phyloP scores from a whole-genome alignment of 2,797 vertebrate species.

The Pteropus rufus region DNA sequence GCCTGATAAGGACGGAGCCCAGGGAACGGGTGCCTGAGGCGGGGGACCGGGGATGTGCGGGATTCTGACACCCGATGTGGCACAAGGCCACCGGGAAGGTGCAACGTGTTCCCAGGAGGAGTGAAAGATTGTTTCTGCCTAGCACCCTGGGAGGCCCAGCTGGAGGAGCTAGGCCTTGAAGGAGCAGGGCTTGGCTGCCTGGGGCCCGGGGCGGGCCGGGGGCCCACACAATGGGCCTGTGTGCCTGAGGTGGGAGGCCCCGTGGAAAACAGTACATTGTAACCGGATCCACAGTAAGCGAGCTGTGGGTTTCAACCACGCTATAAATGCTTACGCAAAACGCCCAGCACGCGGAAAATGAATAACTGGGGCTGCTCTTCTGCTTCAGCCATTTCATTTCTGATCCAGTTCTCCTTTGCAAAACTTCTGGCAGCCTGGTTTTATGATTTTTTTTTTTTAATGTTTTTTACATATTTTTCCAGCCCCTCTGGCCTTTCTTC shows the following conservation, averaged over 20 bases:
- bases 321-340: neutral
- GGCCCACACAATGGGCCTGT: neutral
- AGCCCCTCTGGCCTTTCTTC: neutral
- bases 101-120: neutral
- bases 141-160: fast-evolving
- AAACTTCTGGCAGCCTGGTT: neutral
- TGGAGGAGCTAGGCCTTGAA: neutral
- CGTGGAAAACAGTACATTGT: neutral
- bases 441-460: neutral
- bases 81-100: fast-evolving
- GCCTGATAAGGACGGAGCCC: neutral
- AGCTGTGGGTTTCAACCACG: fast-evolving
- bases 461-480: neutral
- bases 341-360: neutral
- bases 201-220: neutral
- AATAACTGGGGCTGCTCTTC: neutral
- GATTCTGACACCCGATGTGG: fast-evolving
- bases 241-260: neutral
- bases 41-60: fast-evolving
- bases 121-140: neutral
- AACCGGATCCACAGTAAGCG: neutral
- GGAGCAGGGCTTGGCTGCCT: fast-evolving
- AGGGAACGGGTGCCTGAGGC: fast-evolving
- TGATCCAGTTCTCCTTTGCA: neutral
- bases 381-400: neutral